Percentiles rank a stretch among this genome's conserved stretches.
phyloP scores from a whole-genome alignment of 92 coral and sea anemone species.

The Parazoanthus swiftii region DNA sequence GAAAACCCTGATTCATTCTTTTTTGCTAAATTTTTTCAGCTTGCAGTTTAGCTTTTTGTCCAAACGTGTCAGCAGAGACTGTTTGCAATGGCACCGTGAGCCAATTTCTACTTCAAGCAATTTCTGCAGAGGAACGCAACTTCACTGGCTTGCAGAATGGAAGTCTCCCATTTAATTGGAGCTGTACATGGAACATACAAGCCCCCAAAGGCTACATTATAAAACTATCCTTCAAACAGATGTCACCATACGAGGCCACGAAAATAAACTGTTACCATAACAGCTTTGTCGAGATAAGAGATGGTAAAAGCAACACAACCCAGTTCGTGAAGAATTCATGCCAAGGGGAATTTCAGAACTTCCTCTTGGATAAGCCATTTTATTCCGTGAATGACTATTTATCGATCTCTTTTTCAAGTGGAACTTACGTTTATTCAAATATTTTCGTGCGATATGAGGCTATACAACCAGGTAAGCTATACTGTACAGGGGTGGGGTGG shows the following conservation, averaged over 20 bases:
- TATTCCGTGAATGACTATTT: constrained; percentile 20
- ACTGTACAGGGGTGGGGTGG: background rate
- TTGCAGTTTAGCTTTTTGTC: background rate
- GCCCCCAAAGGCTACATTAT: constrained; percentile 24
- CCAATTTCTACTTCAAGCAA: background rate
- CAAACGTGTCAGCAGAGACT: background rate
- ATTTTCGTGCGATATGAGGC: constrained; percentile 10
- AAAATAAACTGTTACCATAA: background rate
- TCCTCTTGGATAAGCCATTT: constrained; percentile 16
- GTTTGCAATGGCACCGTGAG: constrained; percentile 16
- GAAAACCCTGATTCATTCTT: no score
- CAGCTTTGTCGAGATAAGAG: constrained; percentile 12
- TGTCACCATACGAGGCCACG: background rate
- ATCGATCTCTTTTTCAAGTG: constrained; percentile 28
- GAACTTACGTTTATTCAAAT: background rate
- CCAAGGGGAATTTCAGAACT: constrained; percentile 6
- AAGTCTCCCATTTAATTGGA: constrained; percentile 9
- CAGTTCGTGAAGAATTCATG: constrained; percentile 3
- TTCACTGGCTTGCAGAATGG: background rate
- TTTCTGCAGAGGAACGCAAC: background rate
- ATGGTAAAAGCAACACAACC: background rate
- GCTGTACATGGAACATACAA: constrained; percentile 21
- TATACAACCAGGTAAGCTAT: constrained; percentile 21
- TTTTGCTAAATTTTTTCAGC: background rate
- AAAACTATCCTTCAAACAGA: background rate